Percentiles rank a stretch among this genome's conserved stretches.
Evolutionary conservation across 1,140 invertebrate genomes (phyloP).

Genomic region (Zaprionus tsacasi): DNA sequence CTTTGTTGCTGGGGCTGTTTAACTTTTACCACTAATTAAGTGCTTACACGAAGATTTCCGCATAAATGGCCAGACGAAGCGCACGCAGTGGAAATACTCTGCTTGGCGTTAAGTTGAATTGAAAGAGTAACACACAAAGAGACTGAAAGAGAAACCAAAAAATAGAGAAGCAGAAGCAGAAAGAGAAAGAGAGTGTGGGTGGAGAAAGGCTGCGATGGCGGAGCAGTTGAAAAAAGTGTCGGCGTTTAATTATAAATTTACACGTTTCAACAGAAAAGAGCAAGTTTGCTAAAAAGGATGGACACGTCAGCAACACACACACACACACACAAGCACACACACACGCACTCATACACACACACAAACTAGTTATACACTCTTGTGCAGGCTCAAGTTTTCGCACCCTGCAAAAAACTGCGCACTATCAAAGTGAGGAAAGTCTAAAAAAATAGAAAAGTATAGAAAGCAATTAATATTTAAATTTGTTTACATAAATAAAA

Average conservation of each 20-base stretch:
- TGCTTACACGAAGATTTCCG: conserved; percentile 79
- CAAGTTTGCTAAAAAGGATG: conserved; percentile 74
- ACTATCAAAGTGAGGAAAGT: background rate
- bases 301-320: conserved; percentile 58
- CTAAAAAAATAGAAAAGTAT: background rate
- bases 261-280: conserved; percentile 74
- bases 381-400: background rate
- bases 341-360: conserved; percentile 16
- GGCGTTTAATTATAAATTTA: conserved; percentile 81
- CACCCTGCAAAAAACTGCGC: background rate
- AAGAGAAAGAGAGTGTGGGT: background rate
- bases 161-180: background rate
- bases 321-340: conserved; percentile 18
- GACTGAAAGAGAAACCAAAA: background rate
- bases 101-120: conserved; percentile 25
- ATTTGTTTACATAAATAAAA: background rate
- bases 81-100: conserved; percentile 40
- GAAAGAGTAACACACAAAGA: conserved; percentile 5
- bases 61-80: conserved; percentile 63
- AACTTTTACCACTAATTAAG: conserved; percentile 82
- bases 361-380: conserved; percentile 9
- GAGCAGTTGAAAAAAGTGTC: conserved; percentile 64
- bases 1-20: conserved; percentile 63
- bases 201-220: background rate
- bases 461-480: background rate